These are phyloP conservation scores for Paracyprichromis sp. DNA, from an alignment of 2,113 vertebrate species.

Conservation along the genomic window DNA sequence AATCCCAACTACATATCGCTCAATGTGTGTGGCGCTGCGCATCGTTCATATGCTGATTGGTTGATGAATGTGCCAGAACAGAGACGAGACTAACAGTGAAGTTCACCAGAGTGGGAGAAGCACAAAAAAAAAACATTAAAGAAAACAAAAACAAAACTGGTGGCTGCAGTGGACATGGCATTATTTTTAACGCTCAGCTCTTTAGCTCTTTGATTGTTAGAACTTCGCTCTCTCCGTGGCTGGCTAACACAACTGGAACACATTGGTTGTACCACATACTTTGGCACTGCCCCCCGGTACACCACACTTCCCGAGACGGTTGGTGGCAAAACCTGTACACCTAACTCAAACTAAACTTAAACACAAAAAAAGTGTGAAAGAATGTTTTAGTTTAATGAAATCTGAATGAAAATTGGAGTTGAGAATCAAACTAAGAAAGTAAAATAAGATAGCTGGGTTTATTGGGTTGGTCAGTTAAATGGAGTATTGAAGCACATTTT, in stretches of 20 bases:
- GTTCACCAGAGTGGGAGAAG: background rate
- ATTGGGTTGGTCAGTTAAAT: background rate
- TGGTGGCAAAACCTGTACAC: background rate
- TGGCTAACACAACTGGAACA: background rate
- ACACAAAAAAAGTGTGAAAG: background rate
- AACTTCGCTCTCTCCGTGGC: background rate
- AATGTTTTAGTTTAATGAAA: background rate
- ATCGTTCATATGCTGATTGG: background rate
- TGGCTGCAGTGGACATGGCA: background rate
- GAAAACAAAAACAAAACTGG: background rate
- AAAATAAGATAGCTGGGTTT: background rate
- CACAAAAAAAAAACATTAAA: background rate
- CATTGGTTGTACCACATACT: background rate
- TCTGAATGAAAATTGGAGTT: background rate
- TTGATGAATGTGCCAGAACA: background rate
- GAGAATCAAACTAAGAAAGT: background rate
- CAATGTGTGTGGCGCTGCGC: background rate
- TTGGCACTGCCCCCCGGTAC: background rate
- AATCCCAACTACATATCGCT: background rate
- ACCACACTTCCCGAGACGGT: background rate
- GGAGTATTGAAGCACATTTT: background rate
- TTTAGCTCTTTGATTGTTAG: background rate
- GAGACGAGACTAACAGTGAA: background rate
- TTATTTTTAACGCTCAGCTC: background rate
- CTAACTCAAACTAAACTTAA: background rate